Conservation (phyloP, 2,797 vertebrate genomes). For the Malacoraja senta region DNA sequence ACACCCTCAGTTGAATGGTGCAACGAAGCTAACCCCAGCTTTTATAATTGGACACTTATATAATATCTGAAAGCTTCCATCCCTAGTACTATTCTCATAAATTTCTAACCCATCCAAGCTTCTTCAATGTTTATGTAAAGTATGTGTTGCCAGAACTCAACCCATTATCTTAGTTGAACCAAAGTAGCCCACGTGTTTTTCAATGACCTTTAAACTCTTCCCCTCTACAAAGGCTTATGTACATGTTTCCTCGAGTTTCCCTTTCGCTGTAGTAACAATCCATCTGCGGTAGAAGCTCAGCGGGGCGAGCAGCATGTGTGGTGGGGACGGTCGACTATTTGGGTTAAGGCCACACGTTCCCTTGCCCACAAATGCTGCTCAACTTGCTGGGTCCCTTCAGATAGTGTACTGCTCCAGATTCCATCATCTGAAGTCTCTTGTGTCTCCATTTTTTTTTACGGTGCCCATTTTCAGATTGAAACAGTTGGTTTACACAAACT, state of each 20-base stretch:
- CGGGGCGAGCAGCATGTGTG: no score
- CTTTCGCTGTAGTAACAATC: not conserved
- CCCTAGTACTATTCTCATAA: not conserved
- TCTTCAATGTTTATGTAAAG: not conserved
- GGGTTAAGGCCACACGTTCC: no score
- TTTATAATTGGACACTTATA: not conserved
- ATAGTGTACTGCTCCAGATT: no score
- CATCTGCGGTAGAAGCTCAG: no score
- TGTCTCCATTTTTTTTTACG: no score
- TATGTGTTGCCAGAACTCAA: no score
- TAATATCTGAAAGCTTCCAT: not conserved
- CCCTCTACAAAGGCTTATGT: not conserved
- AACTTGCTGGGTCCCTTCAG: no score
- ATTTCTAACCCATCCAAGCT: not conserved
- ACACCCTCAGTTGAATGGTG: not conserved
- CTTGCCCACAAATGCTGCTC: no score
- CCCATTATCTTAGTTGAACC: not conserved
- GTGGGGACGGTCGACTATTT: no score
- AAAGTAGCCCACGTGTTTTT: not conserved
- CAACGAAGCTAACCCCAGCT: not conserved
- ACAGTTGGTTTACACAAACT: not conserved
- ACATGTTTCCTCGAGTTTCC: not conserved
- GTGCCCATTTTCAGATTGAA: not conserved
- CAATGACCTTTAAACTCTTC: not conserved
- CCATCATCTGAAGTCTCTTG: no score